A percentile compares a stretch with the other conserved stretches of the same genome.
phyloP scores from a whole-genome alignment of 2,113 vertebrate genomes.

The Polypterus senegalus region DNA sequence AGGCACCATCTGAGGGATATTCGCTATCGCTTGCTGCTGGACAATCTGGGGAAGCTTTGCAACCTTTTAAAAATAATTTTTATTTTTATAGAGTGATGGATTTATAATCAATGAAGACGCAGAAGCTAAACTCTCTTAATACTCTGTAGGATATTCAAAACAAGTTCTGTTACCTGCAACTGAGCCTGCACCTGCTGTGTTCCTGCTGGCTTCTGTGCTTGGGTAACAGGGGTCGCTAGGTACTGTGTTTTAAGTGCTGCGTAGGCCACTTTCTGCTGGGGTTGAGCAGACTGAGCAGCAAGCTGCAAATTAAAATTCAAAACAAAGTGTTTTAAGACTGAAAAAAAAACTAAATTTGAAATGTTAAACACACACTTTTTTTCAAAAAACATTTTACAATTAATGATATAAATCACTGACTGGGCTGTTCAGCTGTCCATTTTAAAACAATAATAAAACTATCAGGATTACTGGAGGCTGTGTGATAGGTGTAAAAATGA shows the following conservation, averaged over 20 bases:
- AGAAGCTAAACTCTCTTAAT: background rate
- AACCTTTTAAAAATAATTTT: conserved; percentile 40
- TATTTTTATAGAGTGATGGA: conserved; percentile 19
- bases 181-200: conserved; percentile 80
- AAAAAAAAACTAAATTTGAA: background rate
- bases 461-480: background rate
- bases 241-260: conserved; percentile 82
- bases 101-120: conserved; percentile 6
- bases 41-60: conserved; percentile 73
- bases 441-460: background rate
- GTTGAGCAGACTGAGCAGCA: conserved; percentile 60
- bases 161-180: conserved; percentile 47
- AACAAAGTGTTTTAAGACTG: background rate
- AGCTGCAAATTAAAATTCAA: conserved; percentile 64
- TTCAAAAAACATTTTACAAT: background rate
- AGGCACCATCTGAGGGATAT: conserved; percentile 73
- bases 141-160: background rate
- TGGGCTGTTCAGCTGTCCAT: background rate
- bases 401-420: background rate
- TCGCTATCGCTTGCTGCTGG: conserved; percentile 64
- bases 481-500: background rate
- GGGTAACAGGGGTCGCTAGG: conserved; percentile 69
- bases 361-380: background rate
- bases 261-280: conserved; percentile 80
- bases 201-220: conserved; percentile 70